Percentiles rank a stretch among this genome's conserved stretches.
Conservation (phyloP, 2,113 vertebrate species). For the Zosterops pallidus region DNA sequence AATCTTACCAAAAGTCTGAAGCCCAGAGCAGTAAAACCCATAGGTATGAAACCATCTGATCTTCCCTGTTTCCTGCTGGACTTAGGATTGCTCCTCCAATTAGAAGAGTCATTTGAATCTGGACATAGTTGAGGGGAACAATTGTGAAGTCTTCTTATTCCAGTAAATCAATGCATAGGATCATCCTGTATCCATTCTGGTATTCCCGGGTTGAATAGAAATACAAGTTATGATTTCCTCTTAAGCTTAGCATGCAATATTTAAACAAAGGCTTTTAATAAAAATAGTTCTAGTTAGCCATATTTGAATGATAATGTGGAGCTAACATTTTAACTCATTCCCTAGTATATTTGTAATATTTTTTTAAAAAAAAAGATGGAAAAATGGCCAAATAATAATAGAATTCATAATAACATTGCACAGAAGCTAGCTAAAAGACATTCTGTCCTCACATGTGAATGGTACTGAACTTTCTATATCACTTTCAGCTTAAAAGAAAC, state of each 20-base stretch:
- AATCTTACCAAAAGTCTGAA: not conserved
- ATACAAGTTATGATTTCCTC: accelerated
- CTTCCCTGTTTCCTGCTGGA: not conserved
- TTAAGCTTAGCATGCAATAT: not conserved
- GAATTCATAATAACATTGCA: not conserved
- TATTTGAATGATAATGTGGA: not conserved
- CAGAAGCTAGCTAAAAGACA: accelerated
- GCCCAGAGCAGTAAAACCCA: not conserved
- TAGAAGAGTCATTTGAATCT: not conserved
- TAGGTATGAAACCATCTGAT: not conserved
- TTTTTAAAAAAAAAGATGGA: not conserved
- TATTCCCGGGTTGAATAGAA: not conserved
- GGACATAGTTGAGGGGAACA: accelerated
- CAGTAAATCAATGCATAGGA: not conserved
- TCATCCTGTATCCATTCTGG: not conserved
- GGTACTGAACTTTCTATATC: not conserved
- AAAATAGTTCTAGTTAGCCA: not conserved
- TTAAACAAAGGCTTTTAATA: not conserved
- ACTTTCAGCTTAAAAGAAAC: not conserved
- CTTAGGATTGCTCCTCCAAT: not conserved
- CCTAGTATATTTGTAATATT: not conserved
- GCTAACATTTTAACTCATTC: not conserved
- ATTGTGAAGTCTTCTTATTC: not conserved
- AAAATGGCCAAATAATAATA: not conserved
- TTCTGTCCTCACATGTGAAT: not conserved